Percentiles rank a stretch among this genome's conserved stretches.
phyloP scores from a whole-genome alignment of 2,797 vertebrate genomes.

The Schizopygopsis pylzovi region DNA sequence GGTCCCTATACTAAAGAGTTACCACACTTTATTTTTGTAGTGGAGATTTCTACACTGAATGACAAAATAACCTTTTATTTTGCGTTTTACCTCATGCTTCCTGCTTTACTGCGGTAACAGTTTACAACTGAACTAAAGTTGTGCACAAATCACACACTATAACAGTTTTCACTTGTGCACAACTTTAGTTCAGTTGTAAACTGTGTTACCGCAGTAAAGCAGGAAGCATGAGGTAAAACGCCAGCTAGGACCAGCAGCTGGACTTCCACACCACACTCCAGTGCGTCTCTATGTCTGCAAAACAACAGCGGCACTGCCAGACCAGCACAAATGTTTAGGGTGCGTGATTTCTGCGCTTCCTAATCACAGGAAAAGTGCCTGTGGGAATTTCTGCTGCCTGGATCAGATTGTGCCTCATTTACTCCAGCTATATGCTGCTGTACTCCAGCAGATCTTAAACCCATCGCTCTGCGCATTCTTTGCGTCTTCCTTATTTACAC shows the following conservation, averaged over 20 bases:
- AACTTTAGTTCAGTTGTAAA: background rate
- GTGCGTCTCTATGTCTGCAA: conserved; percentile 45
- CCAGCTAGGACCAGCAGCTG: background rate
- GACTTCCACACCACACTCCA: background rate
- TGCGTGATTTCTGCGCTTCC: conserved; percentile 58
- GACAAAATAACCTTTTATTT: background rate
- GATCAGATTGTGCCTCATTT: conserved; percentile 35
- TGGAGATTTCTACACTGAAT: no score
- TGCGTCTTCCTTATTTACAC: background rate
- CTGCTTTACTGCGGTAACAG: conserved; percentile 8
- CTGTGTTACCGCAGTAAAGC: conserved; percentile 11
- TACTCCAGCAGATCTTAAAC: background rate
- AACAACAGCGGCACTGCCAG: conserved; percentile 45
- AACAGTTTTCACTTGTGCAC: background rate
- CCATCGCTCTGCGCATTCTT: background rate
- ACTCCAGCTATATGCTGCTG: conserved; percentile 17
- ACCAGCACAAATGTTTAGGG: conserved; percentile 56
- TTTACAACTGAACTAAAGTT: background rate
- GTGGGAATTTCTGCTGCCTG: conserved; percentile 57
- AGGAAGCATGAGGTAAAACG: background rate
- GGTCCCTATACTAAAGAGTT: no score
- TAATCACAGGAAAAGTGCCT: conserved; percentile 60
- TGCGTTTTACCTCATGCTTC: background rate
- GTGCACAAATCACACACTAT: background rate
- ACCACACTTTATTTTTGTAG: no score